phyloP scores from a whole-genome alignment of 2,113 vertebrate genomes.

The Apus apus region DNA sequence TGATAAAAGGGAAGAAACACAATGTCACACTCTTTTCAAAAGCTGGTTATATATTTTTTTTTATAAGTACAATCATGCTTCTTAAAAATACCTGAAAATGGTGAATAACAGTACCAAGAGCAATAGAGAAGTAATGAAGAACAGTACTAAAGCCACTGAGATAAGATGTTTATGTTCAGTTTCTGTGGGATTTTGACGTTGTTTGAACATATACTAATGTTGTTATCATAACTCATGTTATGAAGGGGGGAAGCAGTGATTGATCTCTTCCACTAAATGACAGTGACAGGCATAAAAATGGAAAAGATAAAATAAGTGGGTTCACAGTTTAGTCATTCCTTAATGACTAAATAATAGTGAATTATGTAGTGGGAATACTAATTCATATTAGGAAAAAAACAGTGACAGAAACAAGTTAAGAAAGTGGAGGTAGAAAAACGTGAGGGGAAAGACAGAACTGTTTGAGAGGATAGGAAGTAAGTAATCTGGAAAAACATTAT shows the following conservation, averaged over 20 bases:
- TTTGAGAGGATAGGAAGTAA: neutral
- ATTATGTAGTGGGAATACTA: neutral
- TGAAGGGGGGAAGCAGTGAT: neutral
- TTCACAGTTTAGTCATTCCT: neutral
- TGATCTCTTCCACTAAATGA: neutral
- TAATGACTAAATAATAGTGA: neutral
- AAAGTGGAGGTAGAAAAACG: neutral
- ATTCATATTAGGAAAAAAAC: neutral
- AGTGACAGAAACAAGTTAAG: neutral
- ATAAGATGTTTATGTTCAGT: neutral
- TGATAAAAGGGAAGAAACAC: neutral
- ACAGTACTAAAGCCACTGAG: neutral
- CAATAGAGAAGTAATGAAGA: neutral
- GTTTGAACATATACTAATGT: neutral
- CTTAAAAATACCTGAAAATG: neutral
- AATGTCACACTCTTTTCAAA: neutral
- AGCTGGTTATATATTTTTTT: neutral
- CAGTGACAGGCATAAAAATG: neutral
- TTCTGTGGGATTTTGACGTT: neutral
- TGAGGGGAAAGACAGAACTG: neutral
- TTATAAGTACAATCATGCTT: neutral
- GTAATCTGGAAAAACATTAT: neutral
- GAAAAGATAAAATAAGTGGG: neutral
- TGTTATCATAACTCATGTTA: neutral
- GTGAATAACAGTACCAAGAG: neutral